Percentiles rank a stretch among this genome's conserved stretches.
Conservation (phyloP, 2,888 invertebrate genomes). For the Pyrocoelia pectoralis region DNA sequence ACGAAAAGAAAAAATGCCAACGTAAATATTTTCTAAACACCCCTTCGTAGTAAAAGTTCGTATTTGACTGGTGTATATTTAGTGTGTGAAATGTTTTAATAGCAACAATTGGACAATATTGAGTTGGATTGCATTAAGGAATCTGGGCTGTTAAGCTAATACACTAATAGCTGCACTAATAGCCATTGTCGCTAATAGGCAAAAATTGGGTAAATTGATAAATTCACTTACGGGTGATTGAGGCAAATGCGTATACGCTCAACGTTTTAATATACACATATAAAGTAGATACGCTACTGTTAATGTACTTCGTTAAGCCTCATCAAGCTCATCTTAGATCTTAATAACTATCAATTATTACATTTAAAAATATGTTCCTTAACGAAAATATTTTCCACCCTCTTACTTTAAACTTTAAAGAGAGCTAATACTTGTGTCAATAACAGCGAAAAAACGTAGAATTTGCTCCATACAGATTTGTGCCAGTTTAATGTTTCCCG, state of each 20-base stretch:
- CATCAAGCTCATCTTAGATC: no score
- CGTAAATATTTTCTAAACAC: constrained; percentile 40
- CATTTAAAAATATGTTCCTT: no score
- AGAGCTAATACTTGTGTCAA: no score
- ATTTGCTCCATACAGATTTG: no score
- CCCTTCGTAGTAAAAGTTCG: constrained; percentile 54
- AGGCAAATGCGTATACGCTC: constrained; percentile 39
- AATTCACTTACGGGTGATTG: constrained; percentile 57
- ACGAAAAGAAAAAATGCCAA: neutral
- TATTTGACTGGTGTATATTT: constrained; percentile 57
- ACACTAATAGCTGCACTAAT: constrained; percentile 62
- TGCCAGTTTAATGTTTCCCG: no score
- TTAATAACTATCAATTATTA: no score
- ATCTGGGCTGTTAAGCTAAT: constrained; percentile 62
- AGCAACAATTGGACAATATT: constrained; percentile 63
- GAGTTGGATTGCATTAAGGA: constrained; percentile 63
- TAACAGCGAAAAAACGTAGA: no score
- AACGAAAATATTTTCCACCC: no score
- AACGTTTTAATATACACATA: constrained; percentile 33
- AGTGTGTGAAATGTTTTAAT: constrained; percentile 60
- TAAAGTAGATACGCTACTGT: constrained; percentile 25
- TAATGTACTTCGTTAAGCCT: no score
- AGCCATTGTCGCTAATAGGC: constrained; percentile 62
- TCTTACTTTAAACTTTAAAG: no score
- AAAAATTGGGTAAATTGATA: constrained; percentile 64